phyloP scores from a whole-genome alignment of 2,113 vertebrate species.

The Peromyscus leucopus region DNA sequence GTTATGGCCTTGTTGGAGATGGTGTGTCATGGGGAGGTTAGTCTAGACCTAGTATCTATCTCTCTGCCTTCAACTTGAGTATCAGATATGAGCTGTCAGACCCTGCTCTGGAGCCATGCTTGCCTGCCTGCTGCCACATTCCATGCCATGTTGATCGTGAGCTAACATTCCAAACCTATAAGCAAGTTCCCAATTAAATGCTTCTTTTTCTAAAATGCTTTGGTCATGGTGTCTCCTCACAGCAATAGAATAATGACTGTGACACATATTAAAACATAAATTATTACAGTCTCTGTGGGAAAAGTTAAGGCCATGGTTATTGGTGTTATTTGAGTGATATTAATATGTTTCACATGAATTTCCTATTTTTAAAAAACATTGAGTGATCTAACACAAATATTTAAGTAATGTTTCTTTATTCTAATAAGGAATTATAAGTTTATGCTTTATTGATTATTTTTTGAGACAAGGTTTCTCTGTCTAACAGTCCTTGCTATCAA shows the following conservation, averaged over 20 bases:
- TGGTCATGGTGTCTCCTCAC: background rate
- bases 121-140: background rate
- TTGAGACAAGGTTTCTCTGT: too few species aligned
- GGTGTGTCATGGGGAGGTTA: too few species aligned
- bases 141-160: background rate
- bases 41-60: too few species aligned
- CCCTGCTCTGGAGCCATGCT: background rate
- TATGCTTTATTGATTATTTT: background rate
- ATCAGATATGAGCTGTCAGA: background rate
- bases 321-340: background rate
- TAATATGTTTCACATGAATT: background rate
- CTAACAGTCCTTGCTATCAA: too few species aligned
- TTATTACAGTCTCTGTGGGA: background rate
- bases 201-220: background rate
- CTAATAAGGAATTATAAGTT: background rate
- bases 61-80: background rate
- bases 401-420: background rate
- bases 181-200: background rate
- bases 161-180: background rate
- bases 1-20: too few species aligned
- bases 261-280: background rate
- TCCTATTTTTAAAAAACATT: constrained; percentile 24
- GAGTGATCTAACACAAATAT: background rate
- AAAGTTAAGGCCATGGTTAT: background rate
- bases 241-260: background rate